Evolutionary conservation across 2,888 invertebrate species (phyloP), one percentile per base, ranked within the genome.

Genomic region (Ptilodon capucinus): DNA sequence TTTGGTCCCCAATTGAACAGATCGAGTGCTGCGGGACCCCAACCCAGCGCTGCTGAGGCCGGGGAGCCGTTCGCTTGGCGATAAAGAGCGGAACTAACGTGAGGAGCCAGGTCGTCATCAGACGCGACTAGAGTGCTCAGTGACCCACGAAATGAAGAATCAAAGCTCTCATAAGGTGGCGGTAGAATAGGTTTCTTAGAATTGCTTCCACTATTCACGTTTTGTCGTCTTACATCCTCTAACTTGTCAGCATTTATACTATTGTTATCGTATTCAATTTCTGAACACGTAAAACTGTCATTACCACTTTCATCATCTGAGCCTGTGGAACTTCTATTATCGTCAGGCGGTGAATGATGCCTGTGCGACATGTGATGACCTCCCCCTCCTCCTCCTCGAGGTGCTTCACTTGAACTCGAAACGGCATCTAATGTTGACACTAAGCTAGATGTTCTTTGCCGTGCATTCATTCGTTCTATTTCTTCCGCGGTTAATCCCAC

Each of bases 231-330:
- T 34, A 93, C 92, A 63, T 93, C 93, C 63, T 94, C 94, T 48
- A 93, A 91, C 74, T 96, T 96, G 74, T 96, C 96, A 13, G 96
- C 96, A 45, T 94, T 95, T 55, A 96, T 90, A 70, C 96, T 96
- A 71, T 96, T 96, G 76, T 97, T 97, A 74, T 98, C 98, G 79
- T 98, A 98, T 83, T 99, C 99, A 76, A 98, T 98, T 91, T 98
- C 98, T 0, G 98, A 98, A 88, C 98, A 99, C 9, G 98, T 99
- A 89, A 99, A 99, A 67, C 98, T 98, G 79, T 99, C 98, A 85
- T 98, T 98, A 58, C 95, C 95, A 84, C 98, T 98, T 79, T 98
- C 98, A 68, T 98, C 97, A 8, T 98, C 96, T 7, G 96, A 96
- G 2, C 89, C 91, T 0, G 95, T 95, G 8, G 96, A 96, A 69